Evolutionary conservation across 1,140 invertebrate species (phyloP).

Genomic region (Drosophila repleta): DNA sequence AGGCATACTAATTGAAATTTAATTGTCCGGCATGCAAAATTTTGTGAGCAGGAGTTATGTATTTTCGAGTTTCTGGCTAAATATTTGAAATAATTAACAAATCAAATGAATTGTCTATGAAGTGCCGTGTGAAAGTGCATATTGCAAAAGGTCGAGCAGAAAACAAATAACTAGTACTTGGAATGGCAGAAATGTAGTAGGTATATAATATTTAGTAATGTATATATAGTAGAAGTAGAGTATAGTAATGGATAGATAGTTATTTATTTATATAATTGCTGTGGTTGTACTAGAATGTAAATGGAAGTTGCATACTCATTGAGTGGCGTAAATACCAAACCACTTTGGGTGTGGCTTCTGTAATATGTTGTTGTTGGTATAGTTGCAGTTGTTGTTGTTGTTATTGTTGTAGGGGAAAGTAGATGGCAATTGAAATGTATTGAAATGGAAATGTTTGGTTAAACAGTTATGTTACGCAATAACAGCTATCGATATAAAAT

Average conservation of each 20-base stretch:
- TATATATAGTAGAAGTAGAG: conserved; percentile 13
- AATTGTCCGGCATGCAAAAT: conserved; percentile 67
- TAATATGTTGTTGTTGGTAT: conserved; percentile 51
- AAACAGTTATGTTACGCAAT: conserved; percentile 21
- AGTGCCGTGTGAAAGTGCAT: conserved; percentile 30
- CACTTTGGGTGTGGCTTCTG: conserved; percentile 78
- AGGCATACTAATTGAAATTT: conserved; percentile 73
- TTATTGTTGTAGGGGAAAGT: conserved; percentile 17
- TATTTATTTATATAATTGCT: not conserved
- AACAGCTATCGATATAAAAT: conserved; percentile 24
- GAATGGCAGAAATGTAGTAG: conserved; percentile 11
- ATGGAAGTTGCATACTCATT: conserved; percentile 81
- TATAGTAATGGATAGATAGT: conserved; percentile 30
- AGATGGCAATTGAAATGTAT: conserved; percentile 43
- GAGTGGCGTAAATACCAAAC: conserved; percentile 83
- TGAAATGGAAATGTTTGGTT: conserved; percentile 34
- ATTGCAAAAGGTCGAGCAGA: conserved; percentile 37
- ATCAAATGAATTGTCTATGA: conserved; percentile 63
- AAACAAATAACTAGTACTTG: conserved; percentile 16
- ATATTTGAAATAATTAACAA: conserved; percentile 72
- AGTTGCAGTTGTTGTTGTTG: conserved; percentile 31
- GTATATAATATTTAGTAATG: conserved; percentile 41
- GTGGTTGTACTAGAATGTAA: conserved; percentile 37
- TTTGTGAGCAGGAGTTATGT: conserved; percentile 16
- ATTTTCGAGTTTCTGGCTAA: conserved; percentile 43